These are phyloP conservation scores for Bovichtus variegatus DNA, from an alignment of 2,797 vertebrate species.

Conservation along the genomic window DNA sequence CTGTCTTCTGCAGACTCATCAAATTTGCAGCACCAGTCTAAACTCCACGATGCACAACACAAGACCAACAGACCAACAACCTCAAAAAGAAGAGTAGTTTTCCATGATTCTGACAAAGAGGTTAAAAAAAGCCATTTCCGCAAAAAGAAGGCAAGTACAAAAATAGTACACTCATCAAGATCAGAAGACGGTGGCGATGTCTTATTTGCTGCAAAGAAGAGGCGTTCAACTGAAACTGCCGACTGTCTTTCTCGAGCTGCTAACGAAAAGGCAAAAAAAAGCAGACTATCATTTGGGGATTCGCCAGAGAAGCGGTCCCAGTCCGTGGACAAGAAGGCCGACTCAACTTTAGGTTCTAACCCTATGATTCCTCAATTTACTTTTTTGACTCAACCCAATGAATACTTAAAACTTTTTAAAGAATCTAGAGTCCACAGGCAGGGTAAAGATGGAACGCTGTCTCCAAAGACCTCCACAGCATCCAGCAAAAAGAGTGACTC, in stretches of 20 bases:
- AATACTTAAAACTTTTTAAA: neutral
- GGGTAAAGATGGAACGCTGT: fast-evolving
- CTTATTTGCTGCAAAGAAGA: neutral
- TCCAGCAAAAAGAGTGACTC: neutral
- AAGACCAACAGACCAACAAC: neutral
- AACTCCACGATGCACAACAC: neutral
- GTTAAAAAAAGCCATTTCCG: no score
- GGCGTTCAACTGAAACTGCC: neutral
- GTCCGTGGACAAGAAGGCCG: neutral
- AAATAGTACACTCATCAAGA: neutral
- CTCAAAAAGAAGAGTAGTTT: neutral
- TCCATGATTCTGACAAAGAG: neutral
- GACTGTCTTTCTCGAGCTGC: neutral
- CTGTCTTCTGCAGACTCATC: neutral
- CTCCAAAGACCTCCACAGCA: neutral
- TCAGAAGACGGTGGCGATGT: neutral
- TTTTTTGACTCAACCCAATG: fast-evolving
- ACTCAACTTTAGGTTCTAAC: fast-evolving
- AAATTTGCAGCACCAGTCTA: neutral
- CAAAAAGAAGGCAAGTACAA: neutral
- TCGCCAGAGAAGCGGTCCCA: neutral
- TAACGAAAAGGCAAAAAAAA: neutral
- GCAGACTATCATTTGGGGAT: neutral
- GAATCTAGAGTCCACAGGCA: neutral
- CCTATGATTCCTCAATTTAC: neutral